Percentiles rank a stretch among this genome's conserved stretches.
These are phyloP conservation scores for Schrankia costaestrigalis DNA, from an alignment of 2,888 invertebrate species.

Conservation along the genomic window DNA sequence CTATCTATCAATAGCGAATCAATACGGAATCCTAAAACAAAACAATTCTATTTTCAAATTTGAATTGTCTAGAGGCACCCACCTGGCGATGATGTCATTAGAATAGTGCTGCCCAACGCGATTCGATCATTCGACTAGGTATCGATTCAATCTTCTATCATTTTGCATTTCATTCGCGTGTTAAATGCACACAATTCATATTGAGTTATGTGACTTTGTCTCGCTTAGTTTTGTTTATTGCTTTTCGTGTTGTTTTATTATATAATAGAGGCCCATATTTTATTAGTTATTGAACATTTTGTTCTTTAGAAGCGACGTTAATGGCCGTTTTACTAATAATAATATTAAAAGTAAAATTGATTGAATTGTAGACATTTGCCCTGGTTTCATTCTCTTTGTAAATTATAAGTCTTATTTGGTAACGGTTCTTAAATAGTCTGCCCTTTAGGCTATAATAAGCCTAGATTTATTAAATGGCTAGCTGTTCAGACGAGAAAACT, in stretches of 20 bases:
- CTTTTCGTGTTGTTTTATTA: constrained; percentile 53
- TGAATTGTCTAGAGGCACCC: constrained; percentile 38
- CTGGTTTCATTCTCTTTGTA: too few relatives aligned
- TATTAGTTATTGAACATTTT: constrained; percentile 40
- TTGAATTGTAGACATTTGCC: too few relatives aligned
- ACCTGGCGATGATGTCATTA: constrained; percentile 50
- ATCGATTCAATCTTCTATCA: constrained; percentile 46
- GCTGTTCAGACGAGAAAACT: too few relatives aligned
- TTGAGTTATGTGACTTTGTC: constrained; percentile 68
- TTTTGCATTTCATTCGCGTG: constrained; percentile 61
- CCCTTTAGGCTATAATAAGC: too few relatives aligned
- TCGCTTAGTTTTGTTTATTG: constrained; percentile 70
- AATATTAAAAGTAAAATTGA: too few relatives aligned
- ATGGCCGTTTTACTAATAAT: too few relatives aligned
- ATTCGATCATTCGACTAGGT: constrained; percentile 42
- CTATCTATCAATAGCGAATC: too few relatives aligned
- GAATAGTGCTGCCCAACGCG: constrained; percentile 46
- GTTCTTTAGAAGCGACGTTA: constrained; percentile 32
- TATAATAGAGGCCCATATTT: constrained; percentile 44
- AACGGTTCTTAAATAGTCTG: too few relatives aligned
- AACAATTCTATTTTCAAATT: constrained; percentile 36
- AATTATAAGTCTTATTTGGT: too few relatives aligned
- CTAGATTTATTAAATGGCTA: too few relatives aligned
- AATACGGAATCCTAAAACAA: constrained; percentile 28
- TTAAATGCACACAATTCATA: constrained; percentile 65